A percentile compares a stretch with the other conserved stretches of the same genome.
Evolutionary conservation across 2,888 invertebrate species (phyloP).

Genomic region (Parasteatoda lunata): DNA sequence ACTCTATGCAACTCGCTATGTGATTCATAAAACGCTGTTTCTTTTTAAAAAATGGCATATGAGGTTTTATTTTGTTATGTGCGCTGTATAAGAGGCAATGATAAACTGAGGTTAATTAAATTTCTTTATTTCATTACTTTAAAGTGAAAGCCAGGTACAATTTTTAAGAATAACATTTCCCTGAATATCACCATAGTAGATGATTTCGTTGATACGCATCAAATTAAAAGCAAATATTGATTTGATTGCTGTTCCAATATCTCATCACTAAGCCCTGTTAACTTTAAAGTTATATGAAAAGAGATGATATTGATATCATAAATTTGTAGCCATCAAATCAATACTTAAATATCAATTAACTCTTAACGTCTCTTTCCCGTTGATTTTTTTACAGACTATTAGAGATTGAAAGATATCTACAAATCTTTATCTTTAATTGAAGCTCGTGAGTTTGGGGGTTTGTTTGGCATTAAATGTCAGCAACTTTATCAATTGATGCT

Average conservation of each 20-base stretch:
- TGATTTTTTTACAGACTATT: slow-evolving; percentile 9
- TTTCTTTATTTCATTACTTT: slow-evolving; percentile 16
- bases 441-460: slow-evolving; percentile 55
- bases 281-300: background rate
- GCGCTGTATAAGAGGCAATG: slow-evolving; percentile 53
- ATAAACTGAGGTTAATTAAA: slow-evolving; percentile 4
- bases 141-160: slow-evolving; percentile 52
- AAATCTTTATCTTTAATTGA: slow-evolving; percentile 37
- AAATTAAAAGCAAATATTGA: slow-evolving; percentile 21
- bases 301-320: no score
- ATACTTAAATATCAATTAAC: background rate
- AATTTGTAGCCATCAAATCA: no score
- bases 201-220: slow-evolving; percentile 54
- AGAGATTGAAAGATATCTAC: slow-evolving; percentile 20
- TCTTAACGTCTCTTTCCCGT: slow-evolving; percentile 46
- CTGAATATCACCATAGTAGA: slow-evolving; percentile 52
- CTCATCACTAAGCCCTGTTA: background rate
- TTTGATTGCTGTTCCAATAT: background rate
- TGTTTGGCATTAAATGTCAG: slow-evolving; percentile 53
- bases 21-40: background rate
- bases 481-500: slow-evolving; percentile 26
- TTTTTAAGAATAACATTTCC: slow-evolving; percentile 24
- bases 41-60: slow-evolving; percentile 7
- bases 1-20: background rate
- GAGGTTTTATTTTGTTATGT: slow-evolving; percentile 57